phyloP scores from a whole-genome alignment of 2,888 invertebrate species.

The Drosophila anomalata region DNA sequence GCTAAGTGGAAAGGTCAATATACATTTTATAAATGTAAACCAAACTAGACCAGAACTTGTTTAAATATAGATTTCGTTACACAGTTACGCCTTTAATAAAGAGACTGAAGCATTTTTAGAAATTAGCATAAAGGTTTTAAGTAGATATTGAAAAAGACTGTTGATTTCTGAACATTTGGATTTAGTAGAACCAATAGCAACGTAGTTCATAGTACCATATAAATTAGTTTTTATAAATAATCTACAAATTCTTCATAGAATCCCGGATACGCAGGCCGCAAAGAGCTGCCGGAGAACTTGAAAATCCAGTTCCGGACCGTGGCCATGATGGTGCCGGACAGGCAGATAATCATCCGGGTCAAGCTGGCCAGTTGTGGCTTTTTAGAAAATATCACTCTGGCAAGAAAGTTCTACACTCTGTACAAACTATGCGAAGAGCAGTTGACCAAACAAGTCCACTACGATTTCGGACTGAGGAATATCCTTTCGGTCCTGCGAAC shows the following conservation, averaged over 20 bases:
- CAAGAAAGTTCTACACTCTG: slow-evolving; percentile 97
- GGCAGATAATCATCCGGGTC: slow-evolving; percentile 98
- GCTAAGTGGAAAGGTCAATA: neutral
- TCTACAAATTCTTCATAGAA: slow-evolving; percentile 86
- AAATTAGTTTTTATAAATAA: neutral
- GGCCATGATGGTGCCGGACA: slow-evolving; percentile 99
- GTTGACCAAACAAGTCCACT: slow-evolving; percentile 98
- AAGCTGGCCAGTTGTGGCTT: slow-evolving; percentile 98
- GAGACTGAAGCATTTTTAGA: too few relatives aligned
- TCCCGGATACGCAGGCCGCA: slow-evolving; percentile 98
- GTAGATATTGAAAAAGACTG: too few relatives aligned
- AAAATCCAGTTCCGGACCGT: slow-evolving; percentile 99
- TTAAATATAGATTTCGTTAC: neutral
- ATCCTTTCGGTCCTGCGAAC: slow-evolving; percentile 97
- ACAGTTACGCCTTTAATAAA: too few relatives aligned
- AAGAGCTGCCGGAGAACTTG: slow-evolving; percentile 97
- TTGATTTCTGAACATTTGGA: neutral
- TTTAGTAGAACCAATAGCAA: neutral
- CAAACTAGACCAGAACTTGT: neutral
- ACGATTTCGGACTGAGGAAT: slow-evolving; percentile 97
- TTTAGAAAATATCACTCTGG: slow-evolving; percentile 96
- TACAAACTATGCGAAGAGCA: slow-evolving; percentile 99
- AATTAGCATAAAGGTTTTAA: too few relatives aligned
- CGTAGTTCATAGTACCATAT: neutral
- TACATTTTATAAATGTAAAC: neutral